Conservation (phyloP, 2,113 vertebrate genomes). For the Passer domesticus region DNA sequence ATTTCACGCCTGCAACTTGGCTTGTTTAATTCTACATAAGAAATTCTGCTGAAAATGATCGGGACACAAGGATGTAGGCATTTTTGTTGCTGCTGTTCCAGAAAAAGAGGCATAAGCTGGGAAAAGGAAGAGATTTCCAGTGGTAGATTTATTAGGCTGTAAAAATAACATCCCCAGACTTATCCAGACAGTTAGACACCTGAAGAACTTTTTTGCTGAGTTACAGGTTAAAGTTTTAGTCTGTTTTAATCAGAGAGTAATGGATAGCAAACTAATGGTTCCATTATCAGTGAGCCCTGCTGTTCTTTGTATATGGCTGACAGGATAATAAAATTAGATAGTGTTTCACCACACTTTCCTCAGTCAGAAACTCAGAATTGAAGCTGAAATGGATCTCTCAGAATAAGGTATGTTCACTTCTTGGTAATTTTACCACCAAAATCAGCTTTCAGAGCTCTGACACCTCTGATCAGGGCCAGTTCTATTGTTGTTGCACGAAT, state of each 20-base stretch:
- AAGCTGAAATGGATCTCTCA: not conserved
- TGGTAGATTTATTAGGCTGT: not conserved
- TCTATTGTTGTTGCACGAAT: not conserved
- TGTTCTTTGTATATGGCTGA: not conserved
- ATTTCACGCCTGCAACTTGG: not conserved
- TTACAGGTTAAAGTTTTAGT: not conserved
- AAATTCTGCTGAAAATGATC: not conserved
- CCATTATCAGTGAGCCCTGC: not conserved
- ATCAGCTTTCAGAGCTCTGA: not conserved
- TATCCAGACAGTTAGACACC: not conserved
- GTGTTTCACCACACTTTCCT: not conserved
- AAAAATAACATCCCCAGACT: fast-evolving
- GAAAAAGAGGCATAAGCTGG: not conserved
- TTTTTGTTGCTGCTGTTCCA: not conserved
- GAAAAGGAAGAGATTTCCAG: not conserved
- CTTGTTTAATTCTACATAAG: not conserved
- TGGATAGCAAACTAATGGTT: not conserved
- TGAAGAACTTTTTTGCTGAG: not conserved
- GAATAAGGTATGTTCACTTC: not conserved
- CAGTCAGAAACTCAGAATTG: not conserved
- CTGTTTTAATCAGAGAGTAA: not conserved
- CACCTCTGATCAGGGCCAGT: not conserved
- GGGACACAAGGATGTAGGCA: not conserved
- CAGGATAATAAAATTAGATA: not conserved
- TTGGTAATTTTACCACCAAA: not conserved